Percentiles rank a stretch among this genome's conserved stretches.
Conservation (phyloP, 2,797 vertebrate species). For the Danio albolineatus region DNA sequence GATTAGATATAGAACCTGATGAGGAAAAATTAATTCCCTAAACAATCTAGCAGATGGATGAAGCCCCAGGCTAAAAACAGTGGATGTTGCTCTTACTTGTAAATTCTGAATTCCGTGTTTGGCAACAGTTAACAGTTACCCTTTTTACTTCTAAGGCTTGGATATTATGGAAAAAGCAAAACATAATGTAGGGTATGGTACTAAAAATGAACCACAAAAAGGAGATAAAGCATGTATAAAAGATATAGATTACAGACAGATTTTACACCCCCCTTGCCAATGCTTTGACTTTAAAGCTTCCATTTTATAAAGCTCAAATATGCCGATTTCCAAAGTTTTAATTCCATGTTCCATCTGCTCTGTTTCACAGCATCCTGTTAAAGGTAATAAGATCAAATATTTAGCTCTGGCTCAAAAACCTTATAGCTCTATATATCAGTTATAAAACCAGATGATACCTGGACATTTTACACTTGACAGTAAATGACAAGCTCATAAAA, state of each 20-base stretch:
- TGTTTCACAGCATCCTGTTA: slow-evolving; percentile 55
- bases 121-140: no score
- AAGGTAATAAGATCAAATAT: slow-evolving; percentile 60
- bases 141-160: slow-evolving; percentile 11
- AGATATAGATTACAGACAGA: background rate
- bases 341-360: slow-evolving; percentile 51
- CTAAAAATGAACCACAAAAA: background rate
- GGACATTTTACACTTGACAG: slow-evolving; percentile 56
- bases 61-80: slow-evolving; percentile 1
- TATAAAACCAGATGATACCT: slow-evolving; percentile 50
- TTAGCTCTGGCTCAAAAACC: slow-evolving; percentile 52
- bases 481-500: slow-evolving; percentile 47
- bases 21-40: background rate
- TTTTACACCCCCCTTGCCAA: background rate
- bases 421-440: slow-evolving; percentile 42
- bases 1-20: background rate
- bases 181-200: background rate
- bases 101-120: no score
- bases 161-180: slow-evolving; percentile 2
- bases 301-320: slow-evolving; percentile 20
- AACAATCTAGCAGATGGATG: background rate
- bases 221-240: no score
- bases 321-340: slow-evolving; percentile 27
- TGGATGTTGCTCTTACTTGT: background rate
- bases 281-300: slow-evolving; percentile 30